Base-by-base conservation (phyloP, 2,888 invertebrate genomes). In the Athetis lepigone region DNA sequence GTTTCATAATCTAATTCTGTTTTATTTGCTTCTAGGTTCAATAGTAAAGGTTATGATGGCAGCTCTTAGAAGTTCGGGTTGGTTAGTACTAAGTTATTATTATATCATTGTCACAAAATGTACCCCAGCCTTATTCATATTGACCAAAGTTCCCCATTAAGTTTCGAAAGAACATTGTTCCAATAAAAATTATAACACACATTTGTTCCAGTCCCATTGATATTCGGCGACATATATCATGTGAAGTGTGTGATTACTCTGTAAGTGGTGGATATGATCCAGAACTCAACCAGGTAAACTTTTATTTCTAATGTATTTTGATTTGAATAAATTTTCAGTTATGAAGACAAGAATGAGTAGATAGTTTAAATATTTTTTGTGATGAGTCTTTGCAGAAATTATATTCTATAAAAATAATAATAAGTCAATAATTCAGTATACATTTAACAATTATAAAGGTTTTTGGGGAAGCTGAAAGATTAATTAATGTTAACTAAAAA, bases 211-310 rank as follows among this genome's bases (percentile, higher is more conserved):
- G 98, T 90, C 96, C 97, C 29, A 92, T 99, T 61, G 98, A 99
- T 86, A 95, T 98, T 25, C 93, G 97, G 42, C 96, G 99, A 63
- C 99, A 99, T 86, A 97, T 99, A 76, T 97, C 98, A 0, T 99
- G 99, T 94, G 99, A 99, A 95, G 96, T 97, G 19, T 99, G 99
- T 92, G 97, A 97, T 83, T 91, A 95, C 11, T 95, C 96, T 8
- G 98, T 99, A 0, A 98, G 97, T 82, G 99, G 99, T 25, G 99
- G 99, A 16, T 99, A 98, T 90, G 98, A 98, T 93, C 97, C 98
- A 11, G 95, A 96, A 74, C 87, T 97, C 23, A 98, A 98, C 92
- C 98, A 98, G 88, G 93, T 93, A 81, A 42, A 1, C 1, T 18
- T 43, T 36, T 0, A 8, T 25, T 50, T 43, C 0, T 18, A 2